These are phyloP conservation scores for Phallusia fumigata DNA, from an alignment of 23 tunicate genomes.

Conservation along the genomic window DNA sequence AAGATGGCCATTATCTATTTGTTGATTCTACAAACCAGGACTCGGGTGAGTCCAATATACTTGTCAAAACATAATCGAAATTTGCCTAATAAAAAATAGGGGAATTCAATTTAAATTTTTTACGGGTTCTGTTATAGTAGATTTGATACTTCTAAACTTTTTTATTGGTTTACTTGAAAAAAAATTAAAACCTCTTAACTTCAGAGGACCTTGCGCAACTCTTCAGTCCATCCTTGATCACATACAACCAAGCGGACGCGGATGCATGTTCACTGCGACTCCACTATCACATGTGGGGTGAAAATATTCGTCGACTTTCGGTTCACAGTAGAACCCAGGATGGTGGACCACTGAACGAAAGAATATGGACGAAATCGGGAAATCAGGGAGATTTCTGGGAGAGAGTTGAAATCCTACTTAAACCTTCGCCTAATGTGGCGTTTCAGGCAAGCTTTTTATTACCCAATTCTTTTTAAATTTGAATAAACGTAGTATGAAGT, in stretches of 20 bases:
- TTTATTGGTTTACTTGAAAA: too few relatives aligned
- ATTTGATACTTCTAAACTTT: too few relatives aligned
- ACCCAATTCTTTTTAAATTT: too few relatives aligned
- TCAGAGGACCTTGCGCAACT: constrained; percentile 69
- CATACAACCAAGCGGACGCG: constrained; percentile 19
- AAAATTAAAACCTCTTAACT: too few relatives aligned
- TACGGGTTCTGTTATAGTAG: too few relatives aligned
- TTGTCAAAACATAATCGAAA: too few relatives aligned
- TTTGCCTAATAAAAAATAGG: too few relatives aligned
- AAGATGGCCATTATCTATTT: constrained; percentile 68
- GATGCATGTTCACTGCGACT: constrained; percentile 54
- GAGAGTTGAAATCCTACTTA: constrained; percentile 54
- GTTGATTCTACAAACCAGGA: constrained; percentile 49
- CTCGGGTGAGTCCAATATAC: constrained; percentile 22
- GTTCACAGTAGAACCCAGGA: constrained; percentile 58
- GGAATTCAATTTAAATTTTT: too few relatives aligned
- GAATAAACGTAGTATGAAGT: too few relatives aligned
- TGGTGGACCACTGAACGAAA: constrained; percentile 68
- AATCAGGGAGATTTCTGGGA: constrained; percentile 74
- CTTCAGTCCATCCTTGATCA: constrained; percentile 55
- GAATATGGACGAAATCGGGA: constrained; percentile 40
- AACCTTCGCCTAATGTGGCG: constrained; percentile 20
- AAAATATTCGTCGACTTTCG: constrained; percentile 36
- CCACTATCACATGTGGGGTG: constrained; percentile 95
- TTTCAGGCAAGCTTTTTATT: constrained; percentile 55